Evolutionary conservation across 92 coral and sea anemone genomes (phyloP), one percentile per base, ranked within the genome.

Genomic region (Phenganax subtilis): DNA sequence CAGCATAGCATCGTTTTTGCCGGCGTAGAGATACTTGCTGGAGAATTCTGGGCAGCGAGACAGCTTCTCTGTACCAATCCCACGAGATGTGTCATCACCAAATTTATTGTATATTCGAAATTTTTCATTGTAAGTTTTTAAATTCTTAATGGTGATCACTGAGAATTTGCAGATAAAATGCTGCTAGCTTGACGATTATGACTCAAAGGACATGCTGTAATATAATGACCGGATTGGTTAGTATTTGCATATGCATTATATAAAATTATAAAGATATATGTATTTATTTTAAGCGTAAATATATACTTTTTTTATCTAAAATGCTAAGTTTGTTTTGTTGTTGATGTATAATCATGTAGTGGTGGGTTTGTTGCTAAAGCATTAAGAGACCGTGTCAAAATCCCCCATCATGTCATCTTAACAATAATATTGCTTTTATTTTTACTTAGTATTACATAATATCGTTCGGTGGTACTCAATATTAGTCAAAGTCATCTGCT

Each of bases 261-360:
- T 68, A 37, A 37, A 54, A 25, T 54, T 69, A 59, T n/a, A 76
- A 56, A 76, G 81, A 76, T 57, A 75, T 17, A 29, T 76, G 70
- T 76, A 57, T 76, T 57, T 76, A 57, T 76, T 58, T 30, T 76
- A 44, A 30, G 12, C 81, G 81, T 76, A 59, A 76, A 76, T 76
- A 76, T 76, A 76, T 56, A 76, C 55, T 57, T 76, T 37, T 37
- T 76, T 56, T 54, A 75, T 54, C 80, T 75, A 59, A 17, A 59
- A 7, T 10, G 17, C 52, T 61, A 8, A 8, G 67, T 28, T 12
- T 61, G 47, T 37, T 61, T 17, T 61, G 28, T 17, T 61, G 28
- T 61, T 61, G 67, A 8, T 15, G 6, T 61, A 15, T 28, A 28
- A 15, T 61, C 27, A 8, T 61, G 67, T 15, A 25, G 1, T 61